Evolutionary conservation across 2,797 vertebrate genomes (phyloP).

Genomic region (Syndactyla subalaris): DNA sequence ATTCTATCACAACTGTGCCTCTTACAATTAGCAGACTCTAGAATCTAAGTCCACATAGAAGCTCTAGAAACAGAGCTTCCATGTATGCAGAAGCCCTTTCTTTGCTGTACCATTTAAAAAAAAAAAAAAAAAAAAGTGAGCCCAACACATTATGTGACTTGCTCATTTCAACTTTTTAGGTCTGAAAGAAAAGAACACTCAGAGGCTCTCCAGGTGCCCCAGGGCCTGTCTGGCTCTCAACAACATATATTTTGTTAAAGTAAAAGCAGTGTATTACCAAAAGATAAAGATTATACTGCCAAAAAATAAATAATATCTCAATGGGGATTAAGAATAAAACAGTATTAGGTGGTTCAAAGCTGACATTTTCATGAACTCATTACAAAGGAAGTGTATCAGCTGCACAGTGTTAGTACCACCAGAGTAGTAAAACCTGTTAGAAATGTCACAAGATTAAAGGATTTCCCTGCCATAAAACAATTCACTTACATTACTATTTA

Average conservation of each 20-base stretch:
- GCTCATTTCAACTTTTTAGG: not conserved
- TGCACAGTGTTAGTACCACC: not conserved
- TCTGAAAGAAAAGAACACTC: not conserved
- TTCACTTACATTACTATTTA: not conserved
- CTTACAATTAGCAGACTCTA: not conserved
- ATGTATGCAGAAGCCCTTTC: not conserved
- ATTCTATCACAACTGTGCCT: not conserved
- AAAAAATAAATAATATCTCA: not conserved
- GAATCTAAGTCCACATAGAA: not conserved
- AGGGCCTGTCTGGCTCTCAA: not conserved
- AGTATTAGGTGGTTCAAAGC: not conserved
- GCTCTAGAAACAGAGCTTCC: not conserved
- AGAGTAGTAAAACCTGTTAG: not conserved
- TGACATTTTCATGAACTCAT: not conserved
- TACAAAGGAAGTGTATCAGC: not conserved
- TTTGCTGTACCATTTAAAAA: not conserved
- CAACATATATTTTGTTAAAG: not conserved
- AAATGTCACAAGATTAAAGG: not conserved
- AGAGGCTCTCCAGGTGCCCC: not conserved
- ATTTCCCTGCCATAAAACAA: not conserved
- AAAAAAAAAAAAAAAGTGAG: not conserved
- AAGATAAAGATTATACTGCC: not conserved
- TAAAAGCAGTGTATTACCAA: not conserved
- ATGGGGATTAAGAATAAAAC: not conserved
- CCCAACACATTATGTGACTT: not conserved